These are phyloP conservation scores for Callithrix jacchus DNA, from an alignment of 2,113 vertebrate genomes.

Conservation along the genomic window DNA sequence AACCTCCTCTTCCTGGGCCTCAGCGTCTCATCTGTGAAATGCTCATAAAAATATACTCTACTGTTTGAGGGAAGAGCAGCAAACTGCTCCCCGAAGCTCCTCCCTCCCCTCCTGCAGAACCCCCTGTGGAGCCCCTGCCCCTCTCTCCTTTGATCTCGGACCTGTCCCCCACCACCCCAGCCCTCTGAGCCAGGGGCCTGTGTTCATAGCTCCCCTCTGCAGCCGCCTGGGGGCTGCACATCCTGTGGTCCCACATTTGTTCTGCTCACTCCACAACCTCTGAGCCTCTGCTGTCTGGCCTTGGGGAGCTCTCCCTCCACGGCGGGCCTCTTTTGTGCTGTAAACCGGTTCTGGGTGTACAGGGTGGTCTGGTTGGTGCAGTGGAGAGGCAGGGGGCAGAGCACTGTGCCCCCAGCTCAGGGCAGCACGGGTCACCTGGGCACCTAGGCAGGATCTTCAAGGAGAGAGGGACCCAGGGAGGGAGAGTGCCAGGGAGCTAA, in stretches of 20 bases:
- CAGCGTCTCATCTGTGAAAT: neutral
- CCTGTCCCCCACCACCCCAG: neutral
- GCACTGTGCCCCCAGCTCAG: fast-evolving
- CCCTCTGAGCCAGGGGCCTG: fast-evolving
- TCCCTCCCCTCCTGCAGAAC: fast-evolving
- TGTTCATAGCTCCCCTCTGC: neutral
- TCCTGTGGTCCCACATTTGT: neutral
- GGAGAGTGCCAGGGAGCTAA: neutral
- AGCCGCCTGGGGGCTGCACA: neutral
- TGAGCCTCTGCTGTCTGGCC: neutral
- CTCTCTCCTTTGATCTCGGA: neutral
- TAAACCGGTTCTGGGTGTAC: neutral
- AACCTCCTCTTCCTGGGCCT: neutral
- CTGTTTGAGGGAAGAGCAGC: neutral
- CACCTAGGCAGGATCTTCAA: neutral
- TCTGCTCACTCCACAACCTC: neutral
- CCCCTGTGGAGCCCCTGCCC: neutral
- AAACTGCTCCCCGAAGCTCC: neutral
- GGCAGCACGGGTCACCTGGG: neutral
- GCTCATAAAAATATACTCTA: neutral
- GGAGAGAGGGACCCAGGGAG: neutral
- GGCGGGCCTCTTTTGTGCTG: fast-evolving
- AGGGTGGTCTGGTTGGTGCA: neutral
- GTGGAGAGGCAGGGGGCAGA: neutral
- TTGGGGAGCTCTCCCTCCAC: neutral